phyloP scores from a whole-genome alignment of 1,140 invertebrate species.

The Dreissena rostriformis region DNA sequence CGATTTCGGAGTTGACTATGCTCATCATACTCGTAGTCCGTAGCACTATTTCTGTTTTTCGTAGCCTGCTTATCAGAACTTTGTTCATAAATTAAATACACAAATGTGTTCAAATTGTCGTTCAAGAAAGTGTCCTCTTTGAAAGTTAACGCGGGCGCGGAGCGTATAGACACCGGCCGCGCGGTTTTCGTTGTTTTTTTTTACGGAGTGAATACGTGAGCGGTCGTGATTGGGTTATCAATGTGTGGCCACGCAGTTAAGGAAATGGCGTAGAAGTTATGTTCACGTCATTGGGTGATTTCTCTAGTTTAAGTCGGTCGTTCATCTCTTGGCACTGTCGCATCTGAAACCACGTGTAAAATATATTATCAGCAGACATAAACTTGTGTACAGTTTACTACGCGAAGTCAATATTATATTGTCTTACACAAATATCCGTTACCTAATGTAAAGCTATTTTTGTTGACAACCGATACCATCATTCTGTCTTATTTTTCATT shows the following conservation, averaged over 20 bases:
- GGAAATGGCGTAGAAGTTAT: conserved; percentile 17
- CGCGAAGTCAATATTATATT: too few species aligned
- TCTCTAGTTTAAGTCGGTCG: conserved; percentile 43
- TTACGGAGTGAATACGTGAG: conserved; percentile 35
- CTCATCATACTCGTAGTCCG: conserved; percentile 24
- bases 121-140: conserved; percentile 5
- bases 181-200: neutral
- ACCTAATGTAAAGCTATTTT: too few species aligned
- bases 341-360: conserved; percentile 50
- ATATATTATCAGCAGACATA: neutral
- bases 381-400: too few species aligned
- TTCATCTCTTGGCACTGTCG: conserved; percentile 57
- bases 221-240: conserved; percentile 38
- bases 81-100: neutral
- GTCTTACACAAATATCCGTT: too few species aligned
- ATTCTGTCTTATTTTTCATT: too few species aligned
- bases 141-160: conserved; percentile 45
- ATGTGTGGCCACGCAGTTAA: conserved; percentile 30
- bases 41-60: neutral
- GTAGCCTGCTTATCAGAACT: neutral
- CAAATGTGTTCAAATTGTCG: neutral
- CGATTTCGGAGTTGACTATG: conserved; percentile 26
- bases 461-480: too few species aligned
- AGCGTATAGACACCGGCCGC: conserved; percentile 48
- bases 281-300: neutral